These are phyloP conservation scores for Dromococcyx pavoninus DNA, from an alignment of 2,797 vertebrate species.

Conservation along the genomic window DNA sequence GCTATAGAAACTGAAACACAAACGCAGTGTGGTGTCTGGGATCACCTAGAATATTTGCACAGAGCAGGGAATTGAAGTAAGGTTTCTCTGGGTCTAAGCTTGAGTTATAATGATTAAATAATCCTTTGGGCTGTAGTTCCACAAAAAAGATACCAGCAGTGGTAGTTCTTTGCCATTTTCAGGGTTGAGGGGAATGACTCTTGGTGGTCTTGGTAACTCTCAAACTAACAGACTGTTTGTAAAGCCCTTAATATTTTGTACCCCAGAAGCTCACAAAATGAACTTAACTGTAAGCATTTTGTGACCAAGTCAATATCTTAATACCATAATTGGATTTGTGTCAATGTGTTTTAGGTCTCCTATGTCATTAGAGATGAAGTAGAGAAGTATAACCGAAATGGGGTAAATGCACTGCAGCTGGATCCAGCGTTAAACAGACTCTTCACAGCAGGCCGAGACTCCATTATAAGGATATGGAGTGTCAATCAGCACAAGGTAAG, in stretches of 20 bases:
- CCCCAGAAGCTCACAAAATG: not conserved
- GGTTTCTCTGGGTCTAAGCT: not conserved
- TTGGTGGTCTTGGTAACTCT: not conserved
- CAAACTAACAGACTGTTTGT: not conserved
- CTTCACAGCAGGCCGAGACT: constrained; percentile 96
- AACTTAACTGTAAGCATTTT: not conserved
- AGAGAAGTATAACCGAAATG: constrained; percentile 97
- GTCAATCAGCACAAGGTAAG: constrained; percentile 97
- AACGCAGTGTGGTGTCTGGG: not conserved
- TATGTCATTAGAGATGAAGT: constrained; percentile 99
- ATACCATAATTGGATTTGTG: constrained; percentile 10
- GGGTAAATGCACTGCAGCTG: constrained; percentile 95
- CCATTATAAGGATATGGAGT: constrained; percentile 99
- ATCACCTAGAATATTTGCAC: not conserved
- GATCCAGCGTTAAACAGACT: constrained; percentile 94
- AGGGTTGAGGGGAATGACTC: rapidly evolving
- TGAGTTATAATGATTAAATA: not conserved
- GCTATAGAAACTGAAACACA: not conserved
- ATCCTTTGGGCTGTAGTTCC: not conserved
- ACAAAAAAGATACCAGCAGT: too few relatives aligned
- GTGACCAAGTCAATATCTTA: not conserved
- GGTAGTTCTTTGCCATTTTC: not conserved
- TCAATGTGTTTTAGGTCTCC: constrained; percentile 84
- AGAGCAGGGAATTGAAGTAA: not conserved
- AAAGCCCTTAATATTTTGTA: not conserved